Evolutionary conservation across 2,113 vertebrate species (phyloP), one percentile per base, ranked within the genome.

Genomic region (Clupea harengus): DNA sequence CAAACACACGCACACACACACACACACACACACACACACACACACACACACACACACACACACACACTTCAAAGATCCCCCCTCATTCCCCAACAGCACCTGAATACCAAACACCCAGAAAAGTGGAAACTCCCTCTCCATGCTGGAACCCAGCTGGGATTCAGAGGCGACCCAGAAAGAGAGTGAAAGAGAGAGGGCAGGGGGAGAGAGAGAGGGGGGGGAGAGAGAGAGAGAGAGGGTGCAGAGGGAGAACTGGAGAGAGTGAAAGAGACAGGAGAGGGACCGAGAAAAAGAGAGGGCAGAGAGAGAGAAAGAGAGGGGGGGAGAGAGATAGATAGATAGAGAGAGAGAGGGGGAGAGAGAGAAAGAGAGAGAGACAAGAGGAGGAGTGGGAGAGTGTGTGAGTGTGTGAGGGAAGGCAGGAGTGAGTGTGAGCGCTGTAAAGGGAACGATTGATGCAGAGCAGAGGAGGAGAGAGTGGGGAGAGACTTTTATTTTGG

Each of bases 401-500:
- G 39, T 39, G 39, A 39, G 39, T 39, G 39, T 39, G 39, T 39
- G 39, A 39, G 39, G 39, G 39, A 39, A 39, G 39, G 39, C 39
- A 2, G 39, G 39, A 39, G 39, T 39, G 39, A 39, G n/a, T n/a
- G n/a, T n/a, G n/a, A n/a, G n/a, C 1, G 25, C 10, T 72, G 25
- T 8, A 72, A 25, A 72, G 0, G 25, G 32, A 32, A 72, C 32
- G 25, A 72, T 10, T 72, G 10, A 28, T 72, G 11, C 28, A 8
- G 1, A 3, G 13, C 64, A 72, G 64, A 13, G 9, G 25, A 54
- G 52, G 52, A 72, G 25, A 3, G 25, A 72, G 64, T 7, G 3
- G 25, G 10, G 25, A 32, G 64, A 82, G 89, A 85, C 91, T 91
- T 64, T 92, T 92, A 92, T 93, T 93, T 89, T 90, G 91, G 86